These are phyloP conservation scores for Chrysopilus asiliformis DNA, from an alignment of 2,888 invertebrate species.

Conservation along the genomic window DNA sequence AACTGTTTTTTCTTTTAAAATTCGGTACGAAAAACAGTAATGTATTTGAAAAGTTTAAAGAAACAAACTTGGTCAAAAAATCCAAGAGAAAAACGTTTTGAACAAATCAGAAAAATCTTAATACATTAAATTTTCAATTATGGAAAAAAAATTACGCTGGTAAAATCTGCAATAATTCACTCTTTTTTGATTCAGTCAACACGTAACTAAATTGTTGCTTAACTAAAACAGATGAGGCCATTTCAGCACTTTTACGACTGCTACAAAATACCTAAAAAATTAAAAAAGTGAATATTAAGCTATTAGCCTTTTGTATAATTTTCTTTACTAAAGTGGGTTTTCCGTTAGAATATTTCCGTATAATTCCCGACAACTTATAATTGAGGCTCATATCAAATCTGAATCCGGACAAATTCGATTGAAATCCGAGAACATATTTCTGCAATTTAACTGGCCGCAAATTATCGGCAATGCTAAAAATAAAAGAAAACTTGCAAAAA, in stretches of 20 bases:
- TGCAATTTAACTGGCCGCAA: conserved; percentile 60
- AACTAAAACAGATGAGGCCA: conserved; percentile 49
- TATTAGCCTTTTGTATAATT: not conserved
- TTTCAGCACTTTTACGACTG: conserved; percentile 57
- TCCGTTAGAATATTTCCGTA: conserved; percentile 53
- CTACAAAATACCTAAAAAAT: conserved; percentile 55
- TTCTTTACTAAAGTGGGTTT: conserved; percentile 55
- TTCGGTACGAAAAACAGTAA: too few relatives aligned
- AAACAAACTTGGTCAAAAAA: too few relatives aligned
- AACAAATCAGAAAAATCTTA: too few relatives aligned
- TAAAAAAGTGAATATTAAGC: not conserved
- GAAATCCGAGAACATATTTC: conserved; percentile 57
- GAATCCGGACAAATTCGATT: conserved; percentile 46
- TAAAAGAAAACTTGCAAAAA: conserved; percentile 1
- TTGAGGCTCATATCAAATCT: conserved; percentile 65
- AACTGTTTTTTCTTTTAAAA: too few relatives aligned
- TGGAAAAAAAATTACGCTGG: conserved; percentile 30
- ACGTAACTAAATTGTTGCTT: conserved; percentile 8
- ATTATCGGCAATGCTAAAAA: conserved; percentile 51
- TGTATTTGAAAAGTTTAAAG: too few relatives aligned
- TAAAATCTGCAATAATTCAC: conserved; percentile 37
- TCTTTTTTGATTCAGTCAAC: conserved; percentile 21
- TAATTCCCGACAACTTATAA: conserved; percentile 55
- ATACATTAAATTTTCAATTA: conserved; percentile 6
- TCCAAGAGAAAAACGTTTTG: too few relatives aligned